Evolutionary conservation across 2,888 invertebrate genomes (phyloP), one percentile per base, ranked within the genome.

Genomic region (Hedya salicella): DNA sequence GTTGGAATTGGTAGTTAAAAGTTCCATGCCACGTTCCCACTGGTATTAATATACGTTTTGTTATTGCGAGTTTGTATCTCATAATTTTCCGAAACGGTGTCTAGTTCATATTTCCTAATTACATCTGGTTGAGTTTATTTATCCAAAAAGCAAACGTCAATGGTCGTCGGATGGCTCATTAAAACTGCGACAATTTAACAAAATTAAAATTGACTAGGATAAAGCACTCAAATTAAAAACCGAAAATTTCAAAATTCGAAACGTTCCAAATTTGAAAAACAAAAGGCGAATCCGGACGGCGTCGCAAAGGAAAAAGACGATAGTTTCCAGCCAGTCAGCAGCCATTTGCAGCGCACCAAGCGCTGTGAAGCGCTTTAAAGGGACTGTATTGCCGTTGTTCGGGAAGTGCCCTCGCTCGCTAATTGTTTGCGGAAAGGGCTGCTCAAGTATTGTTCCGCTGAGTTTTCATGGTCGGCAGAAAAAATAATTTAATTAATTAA

Each of bases 351-450:
- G 75, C 77, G 75, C 75, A 75, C 71, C 71, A 70, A 74, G 75
- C 75, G 72, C 68, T 74, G 71, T 72, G 70, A 70, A 68, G 68
- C 70, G 70, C 48, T 70, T 79, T 77, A 77, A 77, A 82, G 86
- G 84, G 85, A 79, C 77, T 25, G 25, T 85, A 88, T 88, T 75
- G 86, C 88, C 79, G 89, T 90, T 91, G 90, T 91, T 88, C 78
- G 71, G 73, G 68, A 74, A 90, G 90, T 76, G 86, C 88, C 84
- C 91, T 91, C 81, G 83, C 77, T 80, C 90, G 84, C 86, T 91
- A 91, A 92, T 92, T 91, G 91, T 92, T 90, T 89, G 90, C 89
- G 85, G 91, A 89, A 90, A 90, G 91, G 91, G 91, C 90, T 88
- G 81, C 77, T 86, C 79, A 77, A 90, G 88, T 88, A 91, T 91